phyloP scores from a whole-genome alignment of 2,113 vertebrate species.

The Merops nubicus region DNA sequence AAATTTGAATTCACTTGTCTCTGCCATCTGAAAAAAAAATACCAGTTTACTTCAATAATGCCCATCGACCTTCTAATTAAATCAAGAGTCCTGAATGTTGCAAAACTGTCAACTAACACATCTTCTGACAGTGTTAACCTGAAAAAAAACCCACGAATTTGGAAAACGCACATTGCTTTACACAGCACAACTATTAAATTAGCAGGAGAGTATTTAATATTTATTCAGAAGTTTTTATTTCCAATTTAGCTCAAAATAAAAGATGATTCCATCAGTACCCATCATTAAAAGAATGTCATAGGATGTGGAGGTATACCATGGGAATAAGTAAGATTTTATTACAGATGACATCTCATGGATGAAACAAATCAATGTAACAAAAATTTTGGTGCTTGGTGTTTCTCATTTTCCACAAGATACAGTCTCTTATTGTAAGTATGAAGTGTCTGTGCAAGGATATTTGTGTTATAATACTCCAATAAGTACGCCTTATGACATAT shows the following conservation, averaged over 20 bases:
- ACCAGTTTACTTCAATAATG: neutral
- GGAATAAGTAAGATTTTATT: neutral
- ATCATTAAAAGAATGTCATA: neutral
- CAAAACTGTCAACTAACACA: neutral
- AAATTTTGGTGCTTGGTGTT: neutral
- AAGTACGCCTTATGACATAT: neutral
- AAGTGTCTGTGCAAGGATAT: neutral
- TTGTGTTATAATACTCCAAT: neutral
- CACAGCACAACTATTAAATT: neutral
- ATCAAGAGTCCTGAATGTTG: neutral
- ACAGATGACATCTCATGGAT: neutral
- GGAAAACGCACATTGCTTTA: neutral
- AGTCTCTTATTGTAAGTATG: neutral
- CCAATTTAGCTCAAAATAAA: neutral
- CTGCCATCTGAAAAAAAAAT: neutral
- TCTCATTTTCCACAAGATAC: neutral
- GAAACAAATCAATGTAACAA: neutral
- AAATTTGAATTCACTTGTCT: neutral
- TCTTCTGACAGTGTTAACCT: neutral
- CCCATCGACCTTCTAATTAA: neutral
- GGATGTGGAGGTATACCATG: neutral
- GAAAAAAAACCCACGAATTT: neutral
- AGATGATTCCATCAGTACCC: neutral
- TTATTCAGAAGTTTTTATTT: neutral
- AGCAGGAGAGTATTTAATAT: neutral